phyloP scores from a whole-genome alignment of 2,797 vertebrate genomes.

The Micromesistius poutassou region DNA sequence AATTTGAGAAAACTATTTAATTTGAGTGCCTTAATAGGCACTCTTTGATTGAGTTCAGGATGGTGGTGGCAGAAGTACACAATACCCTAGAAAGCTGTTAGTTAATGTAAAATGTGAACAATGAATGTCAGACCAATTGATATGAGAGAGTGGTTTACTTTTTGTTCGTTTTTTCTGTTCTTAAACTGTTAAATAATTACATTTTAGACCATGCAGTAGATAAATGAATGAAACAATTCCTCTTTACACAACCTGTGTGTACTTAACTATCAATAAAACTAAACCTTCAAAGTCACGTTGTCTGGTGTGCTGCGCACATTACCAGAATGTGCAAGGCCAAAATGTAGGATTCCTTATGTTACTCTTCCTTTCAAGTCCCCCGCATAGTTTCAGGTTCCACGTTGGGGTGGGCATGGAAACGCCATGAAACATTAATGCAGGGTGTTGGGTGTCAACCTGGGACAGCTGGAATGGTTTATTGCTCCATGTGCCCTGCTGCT shows the following conservation, averaged over 20 bases:
- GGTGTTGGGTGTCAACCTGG: constrained; percentile 42
- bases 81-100: background rate
- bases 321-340: constrained; percentile 25
- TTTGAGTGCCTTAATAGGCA: background rate
- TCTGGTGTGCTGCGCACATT: constrained; percentile 30
- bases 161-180: background rate
- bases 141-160: too few species aligned
- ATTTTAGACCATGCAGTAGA: background rate
- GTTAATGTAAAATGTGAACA: background rate
- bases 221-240: background rate
- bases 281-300: background rate
- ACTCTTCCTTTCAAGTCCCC: constrained; percentile 28
- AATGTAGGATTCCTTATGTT: constrained; percentile 37
- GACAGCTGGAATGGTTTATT: constrained; percentile 55
- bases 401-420: constrained; percentile 46
- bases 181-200: background rate
- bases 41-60: background rate
- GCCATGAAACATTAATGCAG: constrained; percentile 68
- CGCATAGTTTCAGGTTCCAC: constrained; percentile 50
- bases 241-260: background rate
- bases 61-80: background rate
- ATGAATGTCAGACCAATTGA: background rate
- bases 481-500: constrained; percentile 45
- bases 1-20: background rate
- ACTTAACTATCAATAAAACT: background rate